Evolutionary conservation across 1,140 invertebrate species (phyloP).

Genomic region (Manduca sexta): DNA sequence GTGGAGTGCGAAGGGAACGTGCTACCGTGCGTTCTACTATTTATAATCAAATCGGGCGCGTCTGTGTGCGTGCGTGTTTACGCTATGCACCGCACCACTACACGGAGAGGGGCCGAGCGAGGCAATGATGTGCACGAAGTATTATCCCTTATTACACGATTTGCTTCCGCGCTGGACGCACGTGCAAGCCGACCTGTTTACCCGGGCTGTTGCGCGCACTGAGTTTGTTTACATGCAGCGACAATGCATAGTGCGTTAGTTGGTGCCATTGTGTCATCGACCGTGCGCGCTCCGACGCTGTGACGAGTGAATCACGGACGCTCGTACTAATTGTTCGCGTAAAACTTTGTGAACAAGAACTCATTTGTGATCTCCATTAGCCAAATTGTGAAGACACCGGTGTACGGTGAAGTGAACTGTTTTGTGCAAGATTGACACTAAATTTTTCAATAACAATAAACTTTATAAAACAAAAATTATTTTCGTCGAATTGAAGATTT

Average conservation of each 20-base stretch:
- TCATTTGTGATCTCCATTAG: slow-evolving; percentile 35
- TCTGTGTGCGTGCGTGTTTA: no score
- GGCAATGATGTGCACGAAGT: no score
- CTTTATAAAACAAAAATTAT: slow-evolving; percentile 3
- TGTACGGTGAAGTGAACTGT: slow-evolving; percentile 30
- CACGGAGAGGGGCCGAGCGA: no score
- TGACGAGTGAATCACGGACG: slow-evolving; percentile 59
- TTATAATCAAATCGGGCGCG: no score
- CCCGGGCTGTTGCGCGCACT: slow-evolving; percentile 51
- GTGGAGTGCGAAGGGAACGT: no score
- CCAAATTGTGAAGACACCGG: slow-evolving; percentile 23
- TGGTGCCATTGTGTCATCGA: slow-evolving; percentile 63
- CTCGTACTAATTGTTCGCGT: slow-evolving; percentile 35
- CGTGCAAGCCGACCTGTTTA: no score
- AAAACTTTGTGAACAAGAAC: slow-evolving; percentile 52
- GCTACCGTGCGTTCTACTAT: no score
- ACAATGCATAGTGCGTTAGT: slow-evolving; percentile 57
- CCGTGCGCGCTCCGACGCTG: slow-evolving; percentile 46
- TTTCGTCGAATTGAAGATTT: slow-evolving; percentile 2
- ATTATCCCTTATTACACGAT: no score
- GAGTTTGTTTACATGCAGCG: slow-evolving; percentile 64
- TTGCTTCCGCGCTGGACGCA: no score
- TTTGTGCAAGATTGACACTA: slow-evolving; percentile 21
- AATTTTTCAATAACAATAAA: slow-evolving; percentile 22
- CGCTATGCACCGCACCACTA: no score